phyloP scores from a whole-genome alignment of 2,797 vertebrate genomes.

The Sebastes diploproa region DNA sequence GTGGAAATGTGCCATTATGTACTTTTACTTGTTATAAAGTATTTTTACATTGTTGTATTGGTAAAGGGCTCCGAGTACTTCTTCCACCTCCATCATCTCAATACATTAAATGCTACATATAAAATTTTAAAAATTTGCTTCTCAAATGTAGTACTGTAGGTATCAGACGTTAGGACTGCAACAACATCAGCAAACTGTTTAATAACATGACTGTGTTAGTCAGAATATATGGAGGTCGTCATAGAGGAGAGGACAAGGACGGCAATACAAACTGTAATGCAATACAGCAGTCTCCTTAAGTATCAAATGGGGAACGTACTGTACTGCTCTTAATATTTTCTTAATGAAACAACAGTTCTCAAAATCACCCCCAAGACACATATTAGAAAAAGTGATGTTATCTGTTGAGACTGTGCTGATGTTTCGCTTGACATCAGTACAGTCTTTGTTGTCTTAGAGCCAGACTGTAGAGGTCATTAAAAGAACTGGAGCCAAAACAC shows the following conservation, averaged over 20 bases:
- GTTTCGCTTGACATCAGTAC: background rate
- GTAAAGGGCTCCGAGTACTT: background rate
- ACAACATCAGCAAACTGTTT: constrained; percentile 5
- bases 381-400: background rate
- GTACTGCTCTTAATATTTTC: background rate
- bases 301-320: background rate
- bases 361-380: background rate
- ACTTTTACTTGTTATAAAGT: background rate
- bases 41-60: background rate
- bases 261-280: background rate
- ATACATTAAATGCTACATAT: background rate
- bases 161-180: background rate
- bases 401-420: background rate
- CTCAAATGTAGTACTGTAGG: background rate
- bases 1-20: background rate
- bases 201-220: background rate
- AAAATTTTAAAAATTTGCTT: background rate
- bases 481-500: background rate
- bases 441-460: background rate
- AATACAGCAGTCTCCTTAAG: background rate
- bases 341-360: background rate
- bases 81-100: background rate
- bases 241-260: background rate
- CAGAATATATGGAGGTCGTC: constrained; percentile 2
- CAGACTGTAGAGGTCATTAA: background rate